phyloP scores from a whole-genome alignment of 2,113 vertebrate genomes.

The Muntiacus muntjak region DNA sequence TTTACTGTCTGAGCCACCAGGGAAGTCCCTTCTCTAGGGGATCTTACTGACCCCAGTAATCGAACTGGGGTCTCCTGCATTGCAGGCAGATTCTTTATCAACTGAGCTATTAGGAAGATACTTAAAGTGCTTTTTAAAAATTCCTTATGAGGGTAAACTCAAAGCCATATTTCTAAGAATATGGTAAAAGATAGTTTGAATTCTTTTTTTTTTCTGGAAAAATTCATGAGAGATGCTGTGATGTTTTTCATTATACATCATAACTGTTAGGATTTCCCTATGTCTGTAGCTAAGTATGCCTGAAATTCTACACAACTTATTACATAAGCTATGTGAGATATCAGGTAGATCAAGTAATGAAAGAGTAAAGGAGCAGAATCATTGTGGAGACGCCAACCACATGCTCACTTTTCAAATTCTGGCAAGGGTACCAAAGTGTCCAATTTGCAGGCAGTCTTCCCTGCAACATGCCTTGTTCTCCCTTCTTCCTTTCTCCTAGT shows the following conservation, averaged over 20 bases:
- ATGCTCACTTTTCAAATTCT: neutral
- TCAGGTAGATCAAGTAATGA: neutral
- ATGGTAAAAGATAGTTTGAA: neutral
- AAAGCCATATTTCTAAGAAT: neutral
- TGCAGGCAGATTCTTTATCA: neutral
- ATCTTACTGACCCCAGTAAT: neutral
- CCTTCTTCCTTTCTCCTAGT: neutral
- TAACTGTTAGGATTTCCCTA: conserved; percentile 26
- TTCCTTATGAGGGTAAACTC: neutral
- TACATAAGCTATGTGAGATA: neutral
- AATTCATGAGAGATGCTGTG: neutral
- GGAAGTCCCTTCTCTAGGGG: too few relatives aligned
- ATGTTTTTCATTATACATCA: neutral
- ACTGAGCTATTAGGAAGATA: neutral
- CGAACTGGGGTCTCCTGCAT: neutral
- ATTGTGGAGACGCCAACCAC: neutral
- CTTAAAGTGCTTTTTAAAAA: neutral
- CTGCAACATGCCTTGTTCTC: neutral
- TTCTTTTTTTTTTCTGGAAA: neutral
- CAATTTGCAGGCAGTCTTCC: neutral
- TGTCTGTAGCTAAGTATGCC: neutral
- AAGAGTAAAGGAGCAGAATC: neutral
- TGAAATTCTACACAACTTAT: neutral
- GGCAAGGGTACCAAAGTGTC: neutral
- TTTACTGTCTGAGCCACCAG: too few relatives aligned